These are phyloP conservation scores for Epinotia bilunana DNA, from an alignment of 2,888 invertebrate genomes.

Conservation along the genomic window DNA sequence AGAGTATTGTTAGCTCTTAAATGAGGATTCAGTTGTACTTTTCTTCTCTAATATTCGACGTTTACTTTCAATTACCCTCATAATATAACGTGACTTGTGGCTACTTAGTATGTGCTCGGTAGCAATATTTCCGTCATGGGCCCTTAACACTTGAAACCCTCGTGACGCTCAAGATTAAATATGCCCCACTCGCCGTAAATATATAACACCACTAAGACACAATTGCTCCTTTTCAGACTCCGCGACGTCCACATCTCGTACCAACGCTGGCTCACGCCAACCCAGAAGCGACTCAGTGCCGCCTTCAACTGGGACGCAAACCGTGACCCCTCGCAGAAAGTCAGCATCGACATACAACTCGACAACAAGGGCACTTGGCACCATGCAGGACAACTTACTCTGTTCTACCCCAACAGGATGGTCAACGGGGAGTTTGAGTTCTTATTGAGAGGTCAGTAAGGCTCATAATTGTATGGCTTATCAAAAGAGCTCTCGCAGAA, in stretches of 20 bases:
- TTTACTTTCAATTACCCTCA: no score
- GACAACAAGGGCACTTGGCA: constrained; percentile 85
- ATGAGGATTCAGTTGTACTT: no score
- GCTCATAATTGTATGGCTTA: not conserved
- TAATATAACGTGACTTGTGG: no score
- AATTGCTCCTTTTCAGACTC: constrained; percentile 74
- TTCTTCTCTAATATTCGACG: no score
- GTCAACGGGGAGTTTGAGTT: constrained; percentile 88
- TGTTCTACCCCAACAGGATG: constrained; percentile 91
- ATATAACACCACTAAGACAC: not conserved
- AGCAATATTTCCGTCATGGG: no score
- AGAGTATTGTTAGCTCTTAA: no score
- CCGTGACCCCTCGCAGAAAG: constrained; percentile 90
- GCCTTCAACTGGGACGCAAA: constrained; percentile 95
- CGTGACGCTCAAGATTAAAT: no score
- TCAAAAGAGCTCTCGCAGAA: not conserved
- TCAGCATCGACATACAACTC: constrained; percentile 86
- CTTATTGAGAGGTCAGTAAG: constrained; percentile 74
- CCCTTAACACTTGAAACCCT: no score
- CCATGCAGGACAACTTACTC: constrained; percentile 85
- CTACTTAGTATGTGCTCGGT: no score
- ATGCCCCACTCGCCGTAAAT: no score
- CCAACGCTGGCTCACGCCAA: constrained; percentile 84
- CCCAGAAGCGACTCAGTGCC: constrained; percentile 87
- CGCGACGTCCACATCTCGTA: constrained; percentile 89